Base-by-base conservation (phyloP, 2,797 vertebrate genomes). In the Scolopax rusticola region DNA sequence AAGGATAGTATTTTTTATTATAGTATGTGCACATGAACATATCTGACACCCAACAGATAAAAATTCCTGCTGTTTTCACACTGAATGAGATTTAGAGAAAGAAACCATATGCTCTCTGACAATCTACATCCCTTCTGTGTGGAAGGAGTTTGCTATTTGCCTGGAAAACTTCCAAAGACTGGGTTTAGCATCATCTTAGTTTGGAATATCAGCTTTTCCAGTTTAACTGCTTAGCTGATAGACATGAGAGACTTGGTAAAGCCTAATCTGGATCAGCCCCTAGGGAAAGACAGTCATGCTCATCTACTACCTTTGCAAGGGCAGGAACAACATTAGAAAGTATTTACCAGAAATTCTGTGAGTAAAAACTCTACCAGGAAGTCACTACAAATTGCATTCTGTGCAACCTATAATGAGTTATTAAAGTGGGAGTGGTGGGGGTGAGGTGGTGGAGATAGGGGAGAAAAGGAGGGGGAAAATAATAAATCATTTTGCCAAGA, bases 71-170 rank as follows among this genome's bases (percentile, higher is more conserved):
- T 56, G 23, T 75, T 92, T 87, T 89, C 48, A 48, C 32, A 60
- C 12, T 88, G 38, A 86, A 70, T 90, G 41, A 91, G n/a, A 91
- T 83, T 69, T 79, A 84, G 18, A 76, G 21, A 47, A 77, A 40
- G n/a, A 80, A 71, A 27, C 3, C 41, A 36, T 69, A 78, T 51
- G 36, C 14, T 59, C 15, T 71, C 33, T 90, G 32, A 65, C 40
- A 87, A 50, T 84, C 45, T 60, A 50, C 21, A 60, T 67, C 40
- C 15, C 30, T 92, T 93, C 43, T 53, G 18, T 70, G 41, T 80
- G 47, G 41, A 92, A 93, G 25, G 21, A 81, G 36, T 60, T 95
- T 19, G 8, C 14, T 63, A 6, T 80, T 56, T 57, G 21, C 20
- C 47, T 91, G 53, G 27, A 95, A n/a, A 69, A 25, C 9, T 68